Base-by-base conservation (phyloP, 2,888 invertebrate genomes). In the Zonitis immaculata region DNA sequence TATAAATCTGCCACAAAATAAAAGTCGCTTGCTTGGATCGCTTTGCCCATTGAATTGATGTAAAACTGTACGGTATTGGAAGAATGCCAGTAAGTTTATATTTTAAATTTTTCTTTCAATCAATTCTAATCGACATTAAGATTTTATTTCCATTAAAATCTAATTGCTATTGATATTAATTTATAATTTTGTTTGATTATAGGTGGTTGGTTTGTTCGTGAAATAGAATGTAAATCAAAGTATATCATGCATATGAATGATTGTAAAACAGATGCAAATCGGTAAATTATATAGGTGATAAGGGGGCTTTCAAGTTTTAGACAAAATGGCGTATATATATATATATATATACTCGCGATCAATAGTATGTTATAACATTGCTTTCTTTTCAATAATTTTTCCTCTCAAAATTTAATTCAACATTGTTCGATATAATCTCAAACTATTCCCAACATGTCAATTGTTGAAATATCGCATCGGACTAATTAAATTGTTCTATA, bases 261-360 rank as follows among this genome's bases (percentile, higher is more conserved):
- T 50, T 44, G 39, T 44, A 50, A 50, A 50, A 44, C 44, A 50
- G 44, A 50, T 44, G 44, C 50, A 49, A 49, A 49, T 49, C 49
- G 44, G 30, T 16, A 16, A 48, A 35, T 16, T 44, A 44, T 32
- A 43, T 22, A 42, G 42, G n/a, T 48, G 42, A 42, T 27, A 12
- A n/a, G 27, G 44, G 44, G 26, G 22, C n/a, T 32, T 22, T 32
- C 8, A 30, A 25, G 12, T 18, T 27, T 42, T 42, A 16, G 25
- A 16, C 42, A 42, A 30, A 11, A 48, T 42, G 42, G 48, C 12
- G 27, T 26, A 14, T 18, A 12, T n/a, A 8, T 18, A 48, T 48
- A 42, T 18, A 48, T 48, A 48, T 48, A 26, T 27, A 44, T n/a
- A 27, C 12, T 14, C 16, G 9, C 16, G 9, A 30, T 4, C n/a